phyloP scores from a whole-genome alignment of 2,797 vertebrate genomes.

The Acanthis flammea region DNA sequence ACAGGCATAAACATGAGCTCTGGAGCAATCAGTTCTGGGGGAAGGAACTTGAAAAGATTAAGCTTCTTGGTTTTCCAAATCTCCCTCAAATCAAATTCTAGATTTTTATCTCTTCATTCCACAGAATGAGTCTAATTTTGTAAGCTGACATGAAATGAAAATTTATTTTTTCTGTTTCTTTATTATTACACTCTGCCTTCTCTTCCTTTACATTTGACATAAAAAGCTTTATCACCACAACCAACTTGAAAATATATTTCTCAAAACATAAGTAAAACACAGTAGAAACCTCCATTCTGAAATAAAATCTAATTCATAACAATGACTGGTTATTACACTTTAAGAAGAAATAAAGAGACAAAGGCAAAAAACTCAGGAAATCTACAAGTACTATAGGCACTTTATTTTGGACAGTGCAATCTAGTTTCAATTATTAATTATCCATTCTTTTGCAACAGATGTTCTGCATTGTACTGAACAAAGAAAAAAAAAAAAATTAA shows the following conservation, averaged over 20 bases:
- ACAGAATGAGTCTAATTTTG: neutral
- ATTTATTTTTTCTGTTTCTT: neutral
- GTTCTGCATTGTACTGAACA: neutral
- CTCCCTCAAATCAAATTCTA: neutral
- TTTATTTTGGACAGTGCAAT: neutral
- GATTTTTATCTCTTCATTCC: slow-evolving; percentile 1
- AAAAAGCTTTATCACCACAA: neutral
- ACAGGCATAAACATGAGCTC: neutral
- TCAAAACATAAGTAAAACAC: neutral
- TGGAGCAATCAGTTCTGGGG: slow-evolving; percentile 16
- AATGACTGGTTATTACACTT: neutral
- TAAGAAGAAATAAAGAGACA: neutral
- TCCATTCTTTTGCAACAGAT: slow-evolving; percentile 22
- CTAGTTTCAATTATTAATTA: slow-evolving; percentile 38
- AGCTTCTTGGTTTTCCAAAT: neutral
- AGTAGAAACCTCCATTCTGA: neutral
- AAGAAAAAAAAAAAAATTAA: neutral
- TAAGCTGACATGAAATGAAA: neutral
- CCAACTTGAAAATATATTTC: neutral
- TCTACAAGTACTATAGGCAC: neutral
- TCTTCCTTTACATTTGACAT: neutral
- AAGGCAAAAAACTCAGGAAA: neutral
- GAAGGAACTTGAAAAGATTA: neutral
- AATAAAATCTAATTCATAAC: neutral
- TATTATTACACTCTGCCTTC: neutral